Base-by-base conservation (phyloP, 2,797 vertebrate species). In the Chiloscyllium punctatum region DNA sequence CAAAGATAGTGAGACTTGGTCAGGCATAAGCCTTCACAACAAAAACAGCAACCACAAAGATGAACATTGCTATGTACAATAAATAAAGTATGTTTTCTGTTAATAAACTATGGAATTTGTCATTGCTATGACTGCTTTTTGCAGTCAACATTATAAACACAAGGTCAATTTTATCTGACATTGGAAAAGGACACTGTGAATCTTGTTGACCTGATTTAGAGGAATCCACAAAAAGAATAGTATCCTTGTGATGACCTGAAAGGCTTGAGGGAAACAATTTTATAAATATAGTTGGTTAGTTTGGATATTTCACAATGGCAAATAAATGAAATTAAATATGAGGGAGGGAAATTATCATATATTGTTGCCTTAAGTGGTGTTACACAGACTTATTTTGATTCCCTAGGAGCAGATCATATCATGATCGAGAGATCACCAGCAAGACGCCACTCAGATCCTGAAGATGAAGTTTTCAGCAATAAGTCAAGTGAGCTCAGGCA, bases 81-180 rank as follows among this genome's bases (percentile, higher is more conserved):
- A 42, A 94, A 74, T 74, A 53, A 74, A 48, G 37, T 27, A 74
- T 30, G 48, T 30, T 53, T 27, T 53, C 23, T 53, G 1, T 23
- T 51, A 42, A 51, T 51, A 11, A 71, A 27, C 13, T 74, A 15
- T 48, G 37, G 23, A 71, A 53, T 30, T 23, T 11, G 25, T 74
- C 23, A 74, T 94, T 94, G 94, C 25, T 94, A 53, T 74, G 51
- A 74, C 94, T 74, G 68, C 92, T 94, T 11, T 94, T 33, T 72
- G 94, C 25, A 48, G 30, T 53, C 25, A 74, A 51, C 25, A 53
- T 33, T 53, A 48, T 94, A 94, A 94, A 33, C 27, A 33, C 42
- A 74, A 72, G 69, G 69, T 53, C 69, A 94, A 9, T 18, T 74
- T 72, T 94, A 11, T 30, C 42, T 94, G 94, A 74, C 94, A 33